Base-by-base conservation (phyloP, 2,888 invertebrate genomes). In the Corbicula japonica region DNA sequence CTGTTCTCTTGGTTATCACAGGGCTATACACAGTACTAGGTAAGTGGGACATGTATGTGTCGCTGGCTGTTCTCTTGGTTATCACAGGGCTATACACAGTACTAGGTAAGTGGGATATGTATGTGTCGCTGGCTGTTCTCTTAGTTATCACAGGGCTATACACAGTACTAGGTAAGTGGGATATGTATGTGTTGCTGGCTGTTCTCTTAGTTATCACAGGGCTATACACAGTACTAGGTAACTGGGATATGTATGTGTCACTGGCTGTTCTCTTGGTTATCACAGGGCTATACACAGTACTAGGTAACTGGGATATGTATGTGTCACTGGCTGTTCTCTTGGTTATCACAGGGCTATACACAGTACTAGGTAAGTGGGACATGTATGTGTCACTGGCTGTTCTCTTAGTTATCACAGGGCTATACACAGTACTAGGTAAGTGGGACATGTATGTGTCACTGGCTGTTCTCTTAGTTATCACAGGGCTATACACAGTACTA, bases 251-350 rank as follows among this genome's bases (percentile, higher is more conserved):
- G 88, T 91, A 91, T 60, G 58, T 88, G 38, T 88, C 91, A 8
- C 83, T 91, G 12, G 77, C 80, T 10, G 75, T 88, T 30, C 79
- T 91, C 18, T 38, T 76, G 44, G 21, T 18, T 1, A 91, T 94
- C 30, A 92, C 94, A 15, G 94, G 94, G 26, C 60, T 94, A 2
- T 95, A 94, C 85, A 94, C 94, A 12, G 93, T 94, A 30, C 86
- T 92, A 35, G 94, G 94, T 91, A 77, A 66, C n/a, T 38, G n/a
- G 44, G 26, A 91, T 62, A 87, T 90, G 88, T 91, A 91, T 60
- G 58, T 88, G 38, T 88, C 91, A 8, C 83, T 91, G 12, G 77
- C 80, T 10, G 75, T 88, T 30, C 79, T 91, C 18, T 38, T 76
- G 44, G 21, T 18, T 1, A 91, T 94, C 30, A 92, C 94, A 15